Base-by-base conservation (phyloP, 2,113 vertebrate genomes). In the Ochotona princeps region DNA sequence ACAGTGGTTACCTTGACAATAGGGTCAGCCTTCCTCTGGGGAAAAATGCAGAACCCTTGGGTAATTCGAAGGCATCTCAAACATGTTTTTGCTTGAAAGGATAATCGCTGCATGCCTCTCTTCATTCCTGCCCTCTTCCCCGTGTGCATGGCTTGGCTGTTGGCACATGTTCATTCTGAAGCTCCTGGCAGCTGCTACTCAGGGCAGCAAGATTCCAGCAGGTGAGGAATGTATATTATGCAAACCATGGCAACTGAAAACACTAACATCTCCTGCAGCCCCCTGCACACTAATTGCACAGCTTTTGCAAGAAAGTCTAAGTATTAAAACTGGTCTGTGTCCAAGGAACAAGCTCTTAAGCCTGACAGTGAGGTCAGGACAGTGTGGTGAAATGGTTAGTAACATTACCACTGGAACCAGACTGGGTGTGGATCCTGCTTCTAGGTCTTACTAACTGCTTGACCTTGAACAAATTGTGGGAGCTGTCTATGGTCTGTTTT, bases 221-320 rank as follows among this genome's bases (percentile, higher is more conserved):
- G 91, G 25, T 96, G 67, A 70, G 13, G 49, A 95, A 96, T 92
- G 49, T 89, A 18, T 49, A 25, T 32, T 94, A 70, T 49, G 74
- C 75, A 95, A 97, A 93, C 87, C 91, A 91, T 94, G 92, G 94
- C 92, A 96, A 94, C 85, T 26, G 87, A 86, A 63, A 96, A 86
- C 87, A 91, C 38, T 81, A 93, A 70, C 74, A 76, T 87, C 93
- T 76, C 75, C 35, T 20, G 12, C 1, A 25, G 15, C 89, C 7
- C 15, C 25, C 47, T 9, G 49, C 96, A 85, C 83, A 69, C 7
- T 35, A 57, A 65, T 2, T 49, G 69, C 89, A 84, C 89, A 8
- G 66, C 4, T n/a, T 92, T 8, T 60, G 81, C 26, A 38, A 81
- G 23, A 4, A 75, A 44, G 26, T 5, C 12, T 6, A 3, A 12